Base-by-base conservation (phyloP, 2,113 vertebrate species). In the Ivindomyrus marchei region DNA sequence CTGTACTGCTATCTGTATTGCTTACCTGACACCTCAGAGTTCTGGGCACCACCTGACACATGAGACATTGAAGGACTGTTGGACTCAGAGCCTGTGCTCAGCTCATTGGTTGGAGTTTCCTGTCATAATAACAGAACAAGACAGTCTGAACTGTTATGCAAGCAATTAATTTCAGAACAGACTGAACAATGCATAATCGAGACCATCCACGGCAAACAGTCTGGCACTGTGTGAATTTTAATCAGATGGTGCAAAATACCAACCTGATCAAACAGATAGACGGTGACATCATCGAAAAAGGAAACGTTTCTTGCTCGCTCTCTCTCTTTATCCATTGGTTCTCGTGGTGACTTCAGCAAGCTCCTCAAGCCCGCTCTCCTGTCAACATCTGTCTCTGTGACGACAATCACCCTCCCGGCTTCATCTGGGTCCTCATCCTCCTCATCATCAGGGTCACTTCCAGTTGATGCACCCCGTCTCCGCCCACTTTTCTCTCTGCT, bases 191-290 rank as follows among this genome's bases (percentile, higher is more conserved):
- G 89, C 66, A 49, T 49, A 50, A 19, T 39, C 5, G 11, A 66
- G 42, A 87, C 46, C 56, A 13, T 62, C 15, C 83, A 62, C 1
- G 17, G n/a, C 31, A 87, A 36, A 90, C 52, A 90, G 8, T n/a
- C 49, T 47, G 74, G 50, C 80, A 58, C 31, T 10, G 31, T 49
- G 46, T 66, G 24, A 39, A 85, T 47, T 80, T 83, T 31, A 90
- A 27, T 80, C 74, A 27, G 21, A n/a, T 15, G 8, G 8, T 21
- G 45, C 46, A 24, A 90, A 87, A 66, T 50, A 92, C 80, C 77
- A 92, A 97, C 97, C 97, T 98, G 97, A 95, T 98, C 97, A 93
- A 98, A 98, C 85, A 97, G 96, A 95, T 97, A 98, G 92, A 98
- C 96, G 11, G 97, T 98, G 95, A 98, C 97, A 95, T 98, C 97